These are phyloP conservation scores for Clarias gariepinus DNA, from an alignment of 2,113 vertebrate species.

Conservation along the genomic window DNA sequence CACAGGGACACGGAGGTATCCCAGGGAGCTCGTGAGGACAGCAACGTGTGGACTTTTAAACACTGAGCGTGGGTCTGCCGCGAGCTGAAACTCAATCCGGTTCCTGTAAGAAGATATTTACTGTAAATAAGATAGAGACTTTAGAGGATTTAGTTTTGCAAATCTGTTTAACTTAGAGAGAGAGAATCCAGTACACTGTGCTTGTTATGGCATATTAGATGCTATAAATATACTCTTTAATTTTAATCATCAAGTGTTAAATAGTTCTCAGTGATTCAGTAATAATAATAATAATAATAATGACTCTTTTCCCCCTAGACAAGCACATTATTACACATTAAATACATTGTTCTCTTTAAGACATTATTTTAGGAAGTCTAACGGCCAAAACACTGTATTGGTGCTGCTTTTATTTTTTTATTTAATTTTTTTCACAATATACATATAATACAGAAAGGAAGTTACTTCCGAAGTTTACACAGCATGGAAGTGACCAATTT, in stretches of 20 bases:
- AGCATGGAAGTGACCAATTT: too few species aligned
- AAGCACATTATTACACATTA: too few species aligned
- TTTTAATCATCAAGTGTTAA: neutral
- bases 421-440: too few species aligned
- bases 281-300: neutral
- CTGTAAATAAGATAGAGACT: neutral
- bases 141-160: slow-evolving; percentile 9
- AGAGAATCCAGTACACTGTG: neutral
- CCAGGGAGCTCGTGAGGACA: slow-evolving; percentile 24
- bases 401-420: too few species aligned
- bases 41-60: neutral
- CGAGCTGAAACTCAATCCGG: neutral
- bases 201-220: neutral
- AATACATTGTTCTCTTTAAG: too few species aligned
- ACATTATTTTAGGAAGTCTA: too few species aligned
- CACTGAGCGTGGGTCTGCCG: neutral
- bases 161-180: neutral
- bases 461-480: too few species aligned
- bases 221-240: neutral
- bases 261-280: neutral
- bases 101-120: neutral
- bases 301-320: neutral
- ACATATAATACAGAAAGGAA: too few species aligned
- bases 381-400: too few species aligned
- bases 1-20: slow-evolving; percentile 19